Evolutionary conservation across 2,113 vertebrate species (phyloP), one percentile per base, ranked within the genome.

Genomic region (Xiphias gladius): DNA sequence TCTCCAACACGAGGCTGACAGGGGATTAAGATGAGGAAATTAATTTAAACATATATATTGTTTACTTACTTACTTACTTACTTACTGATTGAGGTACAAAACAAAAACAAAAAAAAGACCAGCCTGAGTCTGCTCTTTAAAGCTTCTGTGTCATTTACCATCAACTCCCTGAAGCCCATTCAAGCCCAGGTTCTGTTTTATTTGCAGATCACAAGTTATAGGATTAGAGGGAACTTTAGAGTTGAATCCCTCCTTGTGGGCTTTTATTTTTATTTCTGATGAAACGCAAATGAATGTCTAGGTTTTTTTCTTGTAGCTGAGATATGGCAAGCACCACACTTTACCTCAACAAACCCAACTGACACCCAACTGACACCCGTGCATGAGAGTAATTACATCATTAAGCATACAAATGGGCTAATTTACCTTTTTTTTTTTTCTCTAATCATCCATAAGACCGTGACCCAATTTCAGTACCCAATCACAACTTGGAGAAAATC

Each of bases 401-500:
- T 86, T 52, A 74, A 17, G 76, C 39, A 71, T 63, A 86, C 80
- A 87, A 91, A 88, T 71, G 83, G 70, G 72, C 62, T 82, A 71
- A 85, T 83, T 87, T 52, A 41, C 3, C 24, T 52, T 24, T 69
- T 55, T 84, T 35, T 63, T 46, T 54, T 5, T 26, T 0, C 20
- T 57, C 22, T 5, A 39, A 54, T 64, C 65, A 69, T 76, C 73
- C 4, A 1, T 58, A 46, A 59, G 26, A 79, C 73, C 65, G 0
- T 90, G 93, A 91, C 91, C 91, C 88, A 88, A 13, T 88, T 92
- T 63, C 50, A 52, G 26, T 2, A 8, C 7, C 92, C 93, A 93
- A 93, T 94, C 78, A 64, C 19, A 79, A 14, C 65, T 7, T 1
- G 52, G 89, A 39, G 76, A 41, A 62, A 75, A 80, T 89, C 88